Base-by-base conservation (phyloP, 2,797 vertebrate genomes). In the Bradypodion ventrale region DNA sequence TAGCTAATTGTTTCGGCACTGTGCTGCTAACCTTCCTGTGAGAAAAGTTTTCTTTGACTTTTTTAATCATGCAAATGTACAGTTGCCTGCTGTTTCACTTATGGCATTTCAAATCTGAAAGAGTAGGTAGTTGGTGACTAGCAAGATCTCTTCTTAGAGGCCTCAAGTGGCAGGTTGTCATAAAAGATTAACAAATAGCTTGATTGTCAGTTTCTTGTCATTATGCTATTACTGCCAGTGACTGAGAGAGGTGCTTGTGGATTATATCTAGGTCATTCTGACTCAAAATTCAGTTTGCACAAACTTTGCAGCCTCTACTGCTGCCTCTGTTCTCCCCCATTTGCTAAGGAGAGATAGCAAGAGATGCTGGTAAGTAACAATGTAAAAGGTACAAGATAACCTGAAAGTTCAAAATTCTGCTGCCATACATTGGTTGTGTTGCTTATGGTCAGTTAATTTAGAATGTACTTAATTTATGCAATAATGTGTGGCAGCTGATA, bases 11-110 rank as follows among this genome's bases (percentile, higher is more conserved):
- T 40, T 77, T 65, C 32, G 27, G 1, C 59, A 29, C 42, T 40
- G 56, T 0, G 25, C 7, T 13, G 46, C 4, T 75, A 62, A 13
- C 0, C 1, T 12, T 10, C 77, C 62, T 2, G 27, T 10, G 25
- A 21, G 0, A 46, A 32, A n/a, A 8, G 13, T 62, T 29, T 56
- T 73, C 27, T 0, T 40, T 1, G 29, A 74, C 8, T 4, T 60
- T 5, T 23, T 21, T 69, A 0, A 0, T 72, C 72, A 4, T 72
- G 59, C 42, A 4, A 2, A 62, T 60, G 59, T 37, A 40, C 29
- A 63, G 7, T 49, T 44, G 13, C 56, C 7, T 49, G 68, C 65
- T 2, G 0, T 27, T 40, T 32, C 35, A 59, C 46, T 40, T 6
- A 46, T 1, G 46, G 63, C 49, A 2, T 46, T 60, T 60, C 40